A percentile compares a stretch with the other conserved stretches of the same genome.
These are phyloP conservation scores for Pardalotus punctatus DNA, from an alignment of 2,113 vertebrate species.

Conservation along the genomic window DNA sequence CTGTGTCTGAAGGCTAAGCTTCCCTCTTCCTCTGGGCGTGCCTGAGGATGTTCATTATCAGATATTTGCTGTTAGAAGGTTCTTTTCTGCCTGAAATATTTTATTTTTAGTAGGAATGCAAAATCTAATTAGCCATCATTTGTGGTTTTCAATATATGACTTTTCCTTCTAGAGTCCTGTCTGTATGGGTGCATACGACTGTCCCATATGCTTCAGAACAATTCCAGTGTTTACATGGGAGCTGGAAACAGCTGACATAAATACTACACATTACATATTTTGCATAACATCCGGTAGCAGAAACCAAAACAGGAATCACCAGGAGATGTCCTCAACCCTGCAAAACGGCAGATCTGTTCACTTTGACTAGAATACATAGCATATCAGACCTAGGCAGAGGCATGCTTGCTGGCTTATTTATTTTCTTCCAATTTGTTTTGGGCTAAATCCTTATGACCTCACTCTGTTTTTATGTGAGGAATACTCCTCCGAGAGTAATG, in stretches of 20 bases:
- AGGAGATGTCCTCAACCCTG: background rate
- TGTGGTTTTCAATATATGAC: background rate
- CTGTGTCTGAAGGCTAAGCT: background rate
- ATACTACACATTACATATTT: background rate
- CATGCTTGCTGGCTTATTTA: background rate
- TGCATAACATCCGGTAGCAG: background rate
- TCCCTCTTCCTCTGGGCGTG: background rate
- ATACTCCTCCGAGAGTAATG: background rate
- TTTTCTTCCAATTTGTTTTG: background rate
- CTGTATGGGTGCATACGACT: background rate
- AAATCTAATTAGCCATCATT: conserved; percentile 5
- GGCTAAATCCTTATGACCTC: background rate
- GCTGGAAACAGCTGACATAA: background rate
- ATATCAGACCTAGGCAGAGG: background rate
- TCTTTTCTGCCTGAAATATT: background rate
- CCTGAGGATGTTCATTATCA: conserved; percentile 10
- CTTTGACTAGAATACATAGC: background rate
- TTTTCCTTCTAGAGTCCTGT: background rate
- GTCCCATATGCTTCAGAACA: background rate
- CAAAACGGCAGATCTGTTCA: background rate
- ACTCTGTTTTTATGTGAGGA: background rate
- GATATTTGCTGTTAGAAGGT: background rate
- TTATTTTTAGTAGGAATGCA: background rate
- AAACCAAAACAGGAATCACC: background rate
- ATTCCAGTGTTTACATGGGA: background rate